Evolutionary conservation across 92 coral and sea anemone species (phyloP).

Genomic region (Siderastrea siderea): DNA sequence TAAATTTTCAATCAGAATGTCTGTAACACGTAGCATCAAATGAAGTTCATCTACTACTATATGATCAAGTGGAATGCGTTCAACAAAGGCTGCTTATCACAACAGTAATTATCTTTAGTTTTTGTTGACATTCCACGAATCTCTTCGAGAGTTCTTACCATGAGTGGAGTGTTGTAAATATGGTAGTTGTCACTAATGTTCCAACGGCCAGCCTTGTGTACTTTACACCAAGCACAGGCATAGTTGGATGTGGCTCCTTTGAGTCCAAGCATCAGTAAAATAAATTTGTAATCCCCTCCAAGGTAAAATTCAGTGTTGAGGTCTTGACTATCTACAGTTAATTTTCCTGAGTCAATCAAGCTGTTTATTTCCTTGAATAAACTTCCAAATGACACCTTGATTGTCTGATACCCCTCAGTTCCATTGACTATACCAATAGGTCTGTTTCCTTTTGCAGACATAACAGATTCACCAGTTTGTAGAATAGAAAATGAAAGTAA

Average conservation of each 20-base stretch:
- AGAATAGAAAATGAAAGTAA: slow-evolving; percentile 46
- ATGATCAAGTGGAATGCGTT: slow-evolving; percentile 37
- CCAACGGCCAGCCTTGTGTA: slow-evolving; percentile 31
- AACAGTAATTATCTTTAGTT: slow-evolving; percentile 19
- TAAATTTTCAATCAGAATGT: too few species aligned
- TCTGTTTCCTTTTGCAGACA: slow-evolving; percentile 3
- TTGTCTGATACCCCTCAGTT: neutral
- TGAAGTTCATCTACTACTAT: slow-evolving; percentile 26
- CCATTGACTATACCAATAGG: slow-evolving; percentile 23
- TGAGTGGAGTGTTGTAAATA: neutral
- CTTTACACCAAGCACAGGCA: slow-evolving; percentile 77
- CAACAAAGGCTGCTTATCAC: slow-evolving; percentile 31
- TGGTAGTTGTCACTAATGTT: neutral
- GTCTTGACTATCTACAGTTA: slow-evolving; percentile 13
- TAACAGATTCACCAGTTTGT: neutral
- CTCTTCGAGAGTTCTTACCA: neutral
- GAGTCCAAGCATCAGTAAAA: slow-evolving; percentile 58
- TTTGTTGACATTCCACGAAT: slow-evolving; percentile 19
- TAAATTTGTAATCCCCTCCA: slow-evolving; percentile 59
- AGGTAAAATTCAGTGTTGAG: slow-evolving; percentile 34
- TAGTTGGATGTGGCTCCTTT: slow-evolving; percentile 49
- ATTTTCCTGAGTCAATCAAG: neutral
- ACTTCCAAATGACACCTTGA: slow-evolving; percentile 10
- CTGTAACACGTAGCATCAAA: too few species aligned
- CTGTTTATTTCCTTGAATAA: slow-evolving; percentile 27